phyloP scores from a whole-genome alignment of 2,888 invertebrate species.

The Anthophora plumipes region DNA sequence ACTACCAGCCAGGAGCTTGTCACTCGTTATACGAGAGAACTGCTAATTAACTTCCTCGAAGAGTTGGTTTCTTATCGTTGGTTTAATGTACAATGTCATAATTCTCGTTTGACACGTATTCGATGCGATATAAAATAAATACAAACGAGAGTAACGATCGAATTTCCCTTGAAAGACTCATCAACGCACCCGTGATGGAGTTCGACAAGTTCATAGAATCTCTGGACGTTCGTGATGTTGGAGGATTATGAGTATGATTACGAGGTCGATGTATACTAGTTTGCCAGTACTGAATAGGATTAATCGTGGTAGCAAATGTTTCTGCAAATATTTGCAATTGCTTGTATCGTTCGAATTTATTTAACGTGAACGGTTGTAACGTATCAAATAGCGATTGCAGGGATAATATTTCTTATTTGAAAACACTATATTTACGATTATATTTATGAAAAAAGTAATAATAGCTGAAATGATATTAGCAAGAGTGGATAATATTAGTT shows the following conservation, averaged over 20 bases:
- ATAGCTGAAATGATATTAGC: neutral
- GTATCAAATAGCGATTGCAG: neutral
- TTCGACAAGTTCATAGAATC: conserved; percentile 11
- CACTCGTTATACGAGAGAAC: conserved; percentile 35
- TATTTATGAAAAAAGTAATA: neutral
- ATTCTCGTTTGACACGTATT: conserved; percentile 30
- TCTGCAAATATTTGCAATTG: conserved; percentile 5
- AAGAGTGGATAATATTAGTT: neutral
- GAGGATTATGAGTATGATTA: neutral
- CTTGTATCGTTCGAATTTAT: neutral
- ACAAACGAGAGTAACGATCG: neutral
- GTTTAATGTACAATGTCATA: conserved; percentile 30
- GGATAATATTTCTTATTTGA: neutral
- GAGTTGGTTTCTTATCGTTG: neutral
- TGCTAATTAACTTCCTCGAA: conserved; percentile 33
- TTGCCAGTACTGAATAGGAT: neutral
- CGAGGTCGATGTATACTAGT: neutral
- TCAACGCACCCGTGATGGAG: neutral
- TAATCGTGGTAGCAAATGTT: neutral
- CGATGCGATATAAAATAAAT: neutral
- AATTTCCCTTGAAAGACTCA: neutral
- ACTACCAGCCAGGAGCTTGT: conserved; percentile 25
- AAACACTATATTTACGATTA: neutral
- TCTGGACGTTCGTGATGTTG: conserved; percentile 2
- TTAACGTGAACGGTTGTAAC: neutral